These are phyloP conservation scores for Theretra japonica DNA, from an alignment of 2,888 invertebrate species.

Conservation along the genomic window DNA sequence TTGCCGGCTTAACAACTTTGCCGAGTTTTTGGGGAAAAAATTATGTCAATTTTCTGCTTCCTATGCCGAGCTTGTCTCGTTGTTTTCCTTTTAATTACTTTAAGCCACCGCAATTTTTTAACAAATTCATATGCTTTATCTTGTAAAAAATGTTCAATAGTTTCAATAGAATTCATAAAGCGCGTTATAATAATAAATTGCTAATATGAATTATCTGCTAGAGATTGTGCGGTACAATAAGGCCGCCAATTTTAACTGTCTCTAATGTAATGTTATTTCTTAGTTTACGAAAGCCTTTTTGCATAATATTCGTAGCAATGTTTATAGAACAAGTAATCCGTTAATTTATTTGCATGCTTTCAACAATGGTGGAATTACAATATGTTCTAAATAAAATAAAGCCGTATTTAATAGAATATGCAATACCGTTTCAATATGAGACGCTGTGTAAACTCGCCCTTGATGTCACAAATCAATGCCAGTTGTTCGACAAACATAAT, in stretches of 20 bases:
- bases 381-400: too few relatives aligned
- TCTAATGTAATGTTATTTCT: too few relatives aligned
- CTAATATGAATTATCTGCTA: too few relatives aligned
- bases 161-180: too few relatives aligned
- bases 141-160: neutral
- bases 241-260: too few relatives aligned
- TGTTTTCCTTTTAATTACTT: conserved; percentile 12
- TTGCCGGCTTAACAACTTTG: conserved; percentile 17
- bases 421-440: neutral
- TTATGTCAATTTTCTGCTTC: neutral
- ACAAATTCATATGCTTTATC: neutral
- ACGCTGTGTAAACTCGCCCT: neutral
- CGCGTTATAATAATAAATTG: too few relatives aligned
- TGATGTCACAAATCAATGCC: neutral
- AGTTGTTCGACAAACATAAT: neutral
- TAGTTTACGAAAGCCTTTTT: too few relatives aligned
- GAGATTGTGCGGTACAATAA: too few relatives aligned
- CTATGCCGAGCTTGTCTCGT: neutral
- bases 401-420: neutral
- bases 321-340: neutral
- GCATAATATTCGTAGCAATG: too few relatives aligned
- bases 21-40: neutral
- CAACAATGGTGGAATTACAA: too few relatives aligned
- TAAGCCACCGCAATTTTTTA: neutral
- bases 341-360: too few relatives aligned